These are phyloP conservation scores for Pachycephus smyrnensis DNA, from an alignment of 2,888 invertebrate genomes.

Conservation along the genomic window DNA sequence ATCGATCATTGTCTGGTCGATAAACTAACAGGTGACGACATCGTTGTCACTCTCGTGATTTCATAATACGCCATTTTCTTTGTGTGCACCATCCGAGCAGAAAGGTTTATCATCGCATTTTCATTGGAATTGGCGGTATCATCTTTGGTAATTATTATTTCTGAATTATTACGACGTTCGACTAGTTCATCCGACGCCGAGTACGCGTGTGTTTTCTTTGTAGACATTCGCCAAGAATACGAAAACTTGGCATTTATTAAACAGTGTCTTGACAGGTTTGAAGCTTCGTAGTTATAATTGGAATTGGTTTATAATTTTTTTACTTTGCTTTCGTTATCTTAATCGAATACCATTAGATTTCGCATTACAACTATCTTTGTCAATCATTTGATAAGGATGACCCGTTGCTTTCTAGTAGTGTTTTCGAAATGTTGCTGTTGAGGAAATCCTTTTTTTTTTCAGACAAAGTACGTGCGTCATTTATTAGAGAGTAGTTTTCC, in stretches of 20 bases:
- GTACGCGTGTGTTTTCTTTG: too few species aligned
- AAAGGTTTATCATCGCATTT: constrained; percentile 39
- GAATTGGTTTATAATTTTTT: not conserved
- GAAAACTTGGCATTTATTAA: too few species aligned
- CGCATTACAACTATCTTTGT: too few species aligned
- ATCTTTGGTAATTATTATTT: not conserved
- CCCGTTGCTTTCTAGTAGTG: not conserved
- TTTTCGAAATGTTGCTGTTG: not conserved
- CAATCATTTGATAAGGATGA: not conserved
- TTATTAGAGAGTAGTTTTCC: constrained; percentile 40
- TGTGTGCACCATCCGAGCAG: constrained; percentile 45
- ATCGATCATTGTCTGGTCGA: constrained; percentile 37
- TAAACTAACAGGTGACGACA: constrained; percentile 52
- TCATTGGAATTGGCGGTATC: constrained; percentile 40
- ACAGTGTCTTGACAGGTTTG: constrained; percentile 50
- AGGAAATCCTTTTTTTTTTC: not conserved
- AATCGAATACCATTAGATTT: too few species aligned
- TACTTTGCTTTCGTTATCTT: not conserved
- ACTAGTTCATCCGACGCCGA: not conserved
- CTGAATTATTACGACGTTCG: not conserved
- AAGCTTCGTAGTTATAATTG: constrained; percentile 33
- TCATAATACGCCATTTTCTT: constrained; percentile 56
- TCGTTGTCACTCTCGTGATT: constrained; percentile 53
- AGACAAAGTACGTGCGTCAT: constrained; percentile 44
- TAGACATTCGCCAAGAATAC: too few species aligned